phyloP scores from a whole-genome alignment of 1,140 invertebrate genomes.

The Brachionus paranguensis region DNA sequence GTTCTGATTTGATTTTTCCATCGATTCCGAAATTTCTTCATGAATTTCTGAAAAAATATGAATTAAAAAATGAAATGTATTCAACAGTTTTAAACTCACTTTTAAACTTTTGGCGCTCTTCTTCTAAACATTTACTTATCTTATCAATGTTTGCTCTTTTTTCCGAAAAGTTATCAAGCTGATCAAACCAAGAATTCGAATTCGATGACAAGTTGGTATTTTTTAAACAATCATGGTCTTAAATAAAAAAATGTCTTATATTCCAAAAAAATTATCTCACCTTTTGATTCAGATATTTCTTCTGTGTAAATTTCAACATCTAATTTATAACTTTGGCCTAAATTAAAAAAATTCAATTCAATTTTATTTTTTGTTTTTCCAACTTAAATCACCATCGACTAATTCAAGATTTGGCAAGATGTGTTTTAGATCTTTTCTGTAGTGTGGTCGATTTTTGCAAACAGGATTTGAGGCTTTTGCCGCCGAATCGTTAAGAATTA shows the following conservation, averaged over 20 bases:
- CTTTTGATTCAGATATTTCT: neutral
- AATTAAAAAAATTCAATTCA: neutral
- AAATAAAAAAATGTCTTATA: neutral
- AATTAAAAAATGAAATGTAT: too few relatives aligned
- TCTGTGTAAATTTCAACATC: neutral
- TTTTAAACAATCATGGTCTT: neutral
- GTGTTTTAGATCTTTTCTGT: neutral
- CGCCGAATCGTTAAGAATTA: neutral
- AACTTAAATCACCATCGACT: constrained; percentile 2
- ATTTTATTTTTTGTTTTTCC: neutral
- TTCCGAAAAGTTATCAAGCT: neutral
- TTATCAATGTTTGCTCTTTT: neutral
- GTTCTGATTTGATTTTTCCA: neutral
- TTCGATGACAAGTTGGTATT: neutral
- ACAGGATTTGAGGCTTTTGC: neutral
- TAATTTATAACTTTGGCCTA: neutral
- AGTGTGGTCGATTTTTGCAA: neutral
- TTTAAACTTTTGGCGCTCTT: neutral
- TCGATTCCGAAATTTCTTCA: neutral
- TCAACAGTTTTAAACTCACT: neutral
- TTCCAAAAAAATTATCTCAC: neutral
- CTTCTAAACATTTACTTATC: neutral
- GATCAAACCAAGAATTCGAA: neutral
- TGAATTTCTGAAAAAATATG: neutral
- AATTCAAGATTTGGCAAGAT: constrained; percentile 16